Evolutionary conservation across 2,113 vertebrate species (phyloP).

Genomic region (Perognathus longimembris): DNA sequence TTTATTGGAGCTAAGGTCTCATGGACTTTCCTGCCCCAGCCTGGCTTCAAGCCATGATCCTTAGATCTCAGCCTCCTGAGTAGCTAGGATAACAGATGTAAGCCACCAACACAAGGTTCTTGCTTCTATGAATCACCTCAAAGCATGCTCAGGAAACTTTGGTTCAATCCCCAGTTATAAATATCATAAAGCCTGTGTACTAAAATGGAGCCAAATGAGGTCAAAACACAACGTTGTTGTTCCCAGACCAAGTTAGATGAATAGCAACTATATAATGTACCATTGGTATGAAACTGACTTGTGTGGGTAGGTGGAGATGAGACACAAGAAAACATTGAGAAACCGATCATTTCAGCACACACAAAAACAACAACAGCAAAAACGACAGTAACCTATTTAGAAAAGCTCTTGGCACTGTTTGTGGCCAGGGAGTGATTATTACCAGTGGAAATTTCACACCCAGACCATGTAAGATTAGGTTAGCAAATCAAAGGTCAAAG

Average conservation of each 20-base stretch:
- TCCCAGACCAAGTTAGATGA: not conserved
- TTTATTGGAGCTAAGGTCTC: too few relatives aligned
- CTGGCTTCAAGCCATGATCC: too few relatives aligned
- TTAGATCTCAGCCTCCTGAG: too few relatives aligned
- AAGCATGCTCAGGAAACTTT: not conserved
- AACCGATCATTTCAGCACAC: not conserved
- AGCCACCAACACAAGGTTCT: not conserved
- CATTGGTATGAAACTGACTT: not conserved
- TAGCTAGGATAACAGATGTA: too few relatives aligned
- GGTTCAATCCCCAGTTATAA: constrained; percentile 45
- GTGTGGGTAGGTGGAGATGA: not conserved
- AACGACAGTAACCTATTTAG: not conserved
- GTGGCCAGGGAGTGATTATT: not conserved
- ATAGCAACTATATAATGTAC: not conserved
- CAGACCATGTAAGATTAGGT: not conserved
- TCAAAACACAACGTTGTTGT: not conserved
- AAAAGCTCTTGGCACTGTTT: not conserved
- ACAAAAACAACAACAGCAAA: not conserved
- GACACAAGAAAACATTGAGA: not conserved
- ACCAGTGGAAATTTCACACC: not conserved
- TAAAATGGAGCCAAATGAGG: not conserved
- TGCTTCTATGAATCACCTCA: constrained; percentile 5
- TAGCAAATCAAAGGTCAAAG: not conserved
- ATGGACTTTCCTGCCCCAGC: too few relatives aligned
- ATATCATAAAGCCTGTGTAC: not conserved